Conservation (phyloP, 2,888 invertebrate genomes). For the Cantharis flavilabris region DNA sequence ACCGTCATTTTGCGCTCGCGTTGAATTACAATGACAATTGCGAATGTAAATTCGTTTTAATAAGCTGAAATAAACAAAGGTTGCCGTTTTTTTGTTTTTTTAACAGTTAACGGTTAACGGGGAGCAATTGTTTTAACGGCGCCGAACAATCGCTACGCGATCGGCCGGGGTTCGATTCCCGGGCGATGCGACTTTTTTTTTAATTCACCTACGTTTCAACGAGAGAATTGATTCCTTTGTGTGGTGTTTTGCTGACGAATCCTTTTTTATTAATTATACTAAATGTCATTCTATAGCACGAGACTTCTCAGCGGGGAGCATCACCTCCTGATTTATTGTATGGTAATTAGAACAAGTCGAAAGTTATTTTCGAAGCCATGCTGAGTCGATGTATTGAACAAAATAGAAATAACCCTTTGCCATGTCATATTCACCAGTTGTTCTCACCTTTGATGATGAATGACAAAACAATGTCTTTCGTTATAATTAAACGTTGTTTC, state of each 20-base stretch:
- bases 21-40: slow-evolving; percentile 11
- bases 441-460: slow-evolving; percentile 44
- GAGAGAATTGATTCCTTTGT: slow-evolving; percentile 22
- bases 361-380: slow-evolving; percentile 41
- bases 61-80: not conserved
- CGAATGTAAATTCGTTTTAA: not conserved
- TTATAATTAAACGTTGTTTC: slow-evolving; percentile 12
- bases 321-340: slow-evolving; percentile 51
- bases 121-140: not conserved
- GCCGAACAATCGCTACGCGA: slow-evolving; percentile 54
- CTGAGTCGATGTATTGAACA: slow-evolving; percentile 28
- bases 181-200: slow-evolving; percentile 52
- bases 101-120: not conserved
- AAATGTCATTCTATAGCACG: slow-evolving; percentile 35
- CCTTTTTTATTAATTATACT: slow-evolving; percentile 29
- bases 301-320: slow-evolving; percentile 45
- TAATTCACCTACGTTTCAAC: not conserved
- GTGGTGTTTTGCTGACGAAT: slow-evolving; percentile 33
- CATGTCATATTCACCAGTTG: slow-evolving; percentile 31
- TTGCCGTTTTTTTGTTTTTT: not conserved
- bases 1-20: slow-evolving; percentile 18
- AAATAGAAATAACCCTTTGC: slow-evolving; percentile 7
- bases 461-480: slow-evolving; percentile 34
- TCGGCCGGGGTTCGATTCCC: slow-evolving; percentile 62
- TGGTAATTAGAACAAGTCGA: slow-evolving; percentile 51